Evolutionary conservation across 2,797 vertebrate genomes (phyloP), one percentile per base, ranked within the genome.

Genomic region (Ibycter americanus): DNA sequence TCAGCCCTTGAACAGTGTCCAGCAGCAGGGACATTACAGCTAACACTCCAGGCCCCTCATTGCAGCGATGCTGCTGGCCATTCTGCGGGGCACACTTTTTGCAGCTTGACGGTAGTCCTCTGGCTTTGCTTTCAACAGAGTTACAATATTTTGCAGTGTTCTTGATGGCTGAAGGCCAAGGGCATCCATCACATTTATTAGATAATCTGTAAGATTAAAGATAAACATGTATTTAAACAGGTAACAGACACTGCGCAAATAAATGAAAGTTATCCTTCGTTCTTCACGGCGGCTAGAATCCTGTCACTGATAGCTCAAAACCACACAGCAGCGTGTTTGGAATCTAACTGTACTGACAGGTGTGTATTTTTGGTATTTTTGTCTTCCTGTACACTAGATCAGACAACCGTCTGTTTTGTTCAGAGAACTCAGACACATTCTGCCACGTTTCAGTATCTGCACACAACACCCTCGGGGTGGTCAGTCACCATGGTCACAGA

Each of bases 161-260:
- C 98, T 98, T 0, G 99, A 99, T 0, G 99, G 99, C 98, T 99
- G 99, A 49, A 99, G 98, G 66, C 99, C 99, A 47, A 99, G 97
- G 17, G 99, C 99, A 0, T 99, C 99, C 99, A 99, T 99, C 96
- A 99, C 99, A 0, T 99, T 99, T 95, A 98, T 99, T 67, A 99
- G 98, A 82, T 99, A 99, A 96, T 99, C 99, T 99, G 97, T 7
- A 68, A 70, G 44, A 36, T 11, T 2, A 52, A 68, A 65, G 55
- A 56, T n/a, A 71, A 87, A 42, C 3, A 9, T 0, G 23, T 16
- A 19, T 44, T 70, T 71, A 49, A 80, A 26, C 13, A 10, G 49
- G 61, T 21, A 56, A 18, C 0, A 36, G 38, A 27, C 55, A 31
- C 9, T 0, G 18, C 26, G 65, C 47, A 34, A 83, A 38, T 8